These are phyloP conservation scores for Heliornis fulica DNA, from an alignment of 2,113 vertebrate genomes.

Conservation along the genomic window DNA sequence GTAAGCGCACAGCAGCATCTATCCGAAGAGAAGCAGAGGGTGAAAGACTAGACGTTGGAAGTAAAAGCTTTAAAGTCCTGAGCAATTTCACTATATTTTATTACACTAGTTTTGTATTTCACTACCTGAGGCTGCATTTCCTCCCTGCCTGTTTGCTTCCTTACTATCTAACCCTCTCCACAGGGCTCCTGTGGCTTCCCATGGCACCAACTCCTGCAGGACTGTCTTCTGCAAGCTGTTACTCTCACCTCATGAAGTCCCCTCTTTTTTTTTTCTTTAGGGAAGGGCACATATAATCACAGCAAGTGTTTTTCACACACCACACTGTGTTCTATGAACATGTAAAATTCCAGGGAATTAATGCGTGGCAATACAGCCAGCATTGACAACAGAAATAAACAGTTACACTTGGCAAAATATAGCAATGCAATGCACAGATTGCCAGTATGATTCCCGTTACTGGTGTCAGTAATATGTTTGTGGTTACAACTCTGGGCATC, in stretches of 20 bases:
- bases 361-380: neutral
- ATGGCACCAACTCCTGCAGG: neutral
- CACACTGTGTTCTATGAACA: neutral
- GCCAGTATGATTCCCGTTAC: neutral
- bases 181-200: neutral
- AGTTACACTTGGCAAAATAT: neutral
- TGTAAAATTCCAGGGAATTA: neutral
- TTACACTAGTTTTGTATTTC: neutral
- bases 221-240: neutral
- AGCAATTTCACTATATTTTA: neutral
- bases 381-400: neutral
- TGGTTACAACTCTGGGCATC: accelerated
- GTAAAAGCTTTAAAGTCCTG: neutral
- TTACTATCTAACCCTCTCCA: neutral
- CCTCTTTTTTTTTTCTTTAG: neutral
- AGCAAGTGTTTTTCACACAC: neutral
- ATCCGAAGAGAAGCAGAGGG: neutral
- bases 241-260: neutral
- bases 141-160: too few relatives aligned
- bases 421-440: neutral
- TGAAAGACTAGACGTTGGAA: neutral
- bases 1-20: neutral
- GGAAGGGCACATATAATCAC: neutral
- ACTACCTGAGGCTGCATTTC: too few relatives aligned
- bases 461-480: neutral